Base-by-base conservation (phyloP, 2,113 vertebrate species). In the Trogon melanurus region DNA sequence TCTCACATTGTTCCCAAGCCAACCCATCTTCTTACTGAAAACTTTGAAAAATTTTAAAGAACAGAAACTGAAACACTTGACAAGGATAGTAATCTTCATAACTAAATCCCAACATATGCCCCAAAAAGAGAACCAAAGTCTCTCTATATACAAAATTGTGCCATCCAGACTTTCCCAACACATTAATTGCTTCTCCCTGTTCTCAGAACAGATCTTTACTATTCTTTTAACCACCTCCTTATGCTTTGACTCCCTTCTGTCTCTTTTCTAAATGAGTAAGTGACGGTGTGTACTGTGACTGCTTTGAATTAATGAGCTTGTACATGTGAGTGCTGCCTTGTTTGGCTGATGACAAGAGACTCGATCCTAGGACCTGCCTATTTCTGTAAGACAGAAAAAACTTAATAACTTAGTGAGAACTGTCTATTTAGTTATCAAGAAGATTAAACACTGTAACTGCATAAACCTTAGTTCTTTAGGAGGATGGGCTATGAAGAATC, bases 361-460 rank as follows among this genome's bases (percentile, higher is more conserved):
- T 45, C 1, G 2, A 7, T 22, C 44, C 72, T 53, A 8, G 57
- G 25, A 16, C 4, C 14, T 67, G 26, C 9, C 5, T 0, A 23
- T 41, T 72, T 82, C 41, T 34, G 5, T 22, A 36, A 67, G 8
- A 56, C 3, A 66, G 5, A 6, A 41, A 57, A 85, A 76, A 26
- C 1, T 5, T 50, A 26, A 13, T 27, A 22, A 32, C 18, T 34
- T 32, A 4, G 29, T 22, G 1, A 64, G 15, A 44, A 27, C 15
- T 60, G 11, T 79, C 32, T 32, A 21, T 71, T 53, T 36, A 48
- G 6, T 76, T 66, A 13, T 30, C 14, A 74, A 75, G 32, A 64
- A 62, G 34, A n/a, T 30, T 6, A 69, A 32, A 48, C 10, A 23
- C 2, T n/a, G 17, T 57, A 13, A n/a, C 7, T 62, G 16, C 19